These are phyloP conservation scores for Heliothis subflexa DNA, from an alignment of 1,140 invertebrate species.

Conservation along the genomic window DNA sequence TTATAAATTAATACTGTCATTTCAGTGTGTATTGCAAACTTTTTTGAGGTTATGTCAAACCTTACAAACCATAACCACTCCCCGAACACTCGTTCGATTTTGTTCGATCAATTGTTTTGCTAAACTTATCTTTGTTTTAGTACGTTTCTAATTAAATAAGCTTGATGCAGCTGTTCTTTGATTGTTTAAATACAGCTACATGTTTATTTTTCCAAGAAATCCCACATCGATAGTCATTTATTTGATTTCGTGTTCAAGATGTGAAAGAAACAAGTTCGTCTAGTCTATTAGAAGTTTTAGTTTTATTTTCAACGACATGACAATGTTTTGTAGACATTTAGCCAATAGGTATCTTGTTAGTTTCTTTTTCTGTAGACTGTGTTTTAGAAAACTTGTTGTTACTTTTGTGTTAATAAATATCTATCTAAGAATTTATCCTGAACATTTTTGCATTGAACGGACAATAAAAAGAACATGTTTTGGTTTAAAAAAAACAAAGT, in stretches of 20 bases:
- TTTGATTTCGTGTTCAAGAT: too few species aligned
- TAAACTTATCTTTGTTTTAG: not conserved
- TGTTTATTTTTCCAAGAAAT: not conserved
- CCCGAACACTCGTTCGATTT: not conserved
- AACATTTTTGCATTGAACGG: too few species aligned
- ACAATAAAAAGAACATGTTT: too few species aligned
- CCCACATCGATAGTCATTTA: not conserved
- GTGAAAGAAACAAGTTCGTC: too few species aligned
- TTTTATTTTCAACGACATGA: too few species aligned
- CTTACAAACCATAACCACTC: not conserved
- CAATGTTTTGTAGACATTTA: too few species aligned
- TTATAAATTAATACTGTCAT: conserved; percentile 22
- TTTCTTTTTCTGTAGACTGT: too few species aligned
- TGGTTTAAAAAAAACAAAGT: not conserved
- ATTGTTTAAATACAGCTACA: not conserved
- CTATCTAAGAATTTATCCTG: too few species aligned
- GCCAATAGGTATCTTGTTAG: too few species aligned
- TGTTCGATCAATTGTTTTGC: not conserved
- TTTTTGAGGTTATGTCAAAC: conserved; percentile 29
- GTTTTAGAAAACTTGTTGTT: too few species aligned
- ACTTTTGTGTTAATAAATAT: too few species aligned
- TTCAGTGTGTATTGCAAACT: conserved; percentile 10
- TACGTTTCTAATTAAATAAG: conserved; percentile 17
- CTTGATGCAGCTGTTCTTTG: not conserved
- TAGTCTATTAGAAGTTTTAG: too few species aligned